Conservation (phyloP, 1,140 invertebrate species). For the Drosophila sproati region DNA sequence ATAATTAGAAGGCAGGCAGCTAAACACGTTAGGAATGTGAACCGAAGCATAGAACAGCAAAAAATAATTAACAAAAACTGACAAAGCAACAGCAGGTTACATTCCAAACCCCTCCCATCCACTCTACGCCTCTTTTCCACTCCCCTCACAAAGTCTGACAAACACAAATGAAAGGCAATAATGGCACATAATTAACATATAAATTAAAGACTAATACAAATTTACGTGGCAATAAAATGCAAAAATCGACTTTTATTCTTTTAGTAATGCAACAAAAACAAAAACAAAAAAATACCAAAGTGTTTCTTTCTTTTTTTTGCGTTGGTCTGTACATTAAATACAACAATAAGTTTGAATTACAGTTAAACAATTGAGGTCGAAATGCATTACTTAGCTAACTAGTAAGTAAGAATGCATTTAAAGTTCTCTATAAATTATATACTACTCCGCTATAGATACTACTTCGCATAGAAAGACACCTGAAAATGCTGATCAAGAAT, state of each 20-base stretch:
- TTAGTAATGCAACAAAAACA: not conserved
- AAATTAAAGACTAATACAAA: slow-evolving; percentile 77
- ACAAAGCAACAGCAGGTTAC: slow-evolving; percentile 61
- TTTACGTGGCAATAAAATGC: slow-evolving; percentile 60
- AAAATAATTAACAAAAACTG: slow-evolving; percentile 77
- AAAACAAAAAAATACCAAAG: not conserved
- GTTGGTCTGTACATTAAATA: not conserved
- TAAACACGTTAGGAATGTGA: slow-evolving; percentile 42
- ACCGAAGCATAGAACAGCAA: slow-evolving; percentile 38
- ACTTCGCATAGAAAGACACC: no score
- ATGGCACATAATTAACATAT: slow-evolving; percentile 74
- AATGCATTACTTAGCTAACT: no score
- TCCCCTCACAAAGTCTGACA: slow-evolving; percentile 13
- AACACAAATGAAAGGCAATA: slow-evolving; percentile 40
- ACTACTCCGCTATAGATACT: no score
- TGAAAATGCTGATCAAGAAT: no score
- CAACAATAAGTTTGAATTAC: not conserved
- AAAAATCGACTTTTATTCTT: slow-evolving; percentile 35
- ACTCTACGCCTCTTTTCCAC: not conserved
- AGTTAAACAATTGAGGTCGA: not conserved
- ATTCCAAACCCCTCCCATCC: slow-evolving; percentile 11
- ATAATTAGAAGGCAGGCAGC: slow-evolving; percentile 70
- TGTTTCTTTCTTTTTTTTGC: not conserved
- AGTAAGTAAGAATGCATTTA: no score
- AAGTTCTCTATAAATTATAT: no score